A percentile compares a stretch with the other conserved stretches of the same genome.
phyloP scores from a whole-genome alignment of 2,113 vertebrate genomes.

The Elaphurus davidianus region DNA sequence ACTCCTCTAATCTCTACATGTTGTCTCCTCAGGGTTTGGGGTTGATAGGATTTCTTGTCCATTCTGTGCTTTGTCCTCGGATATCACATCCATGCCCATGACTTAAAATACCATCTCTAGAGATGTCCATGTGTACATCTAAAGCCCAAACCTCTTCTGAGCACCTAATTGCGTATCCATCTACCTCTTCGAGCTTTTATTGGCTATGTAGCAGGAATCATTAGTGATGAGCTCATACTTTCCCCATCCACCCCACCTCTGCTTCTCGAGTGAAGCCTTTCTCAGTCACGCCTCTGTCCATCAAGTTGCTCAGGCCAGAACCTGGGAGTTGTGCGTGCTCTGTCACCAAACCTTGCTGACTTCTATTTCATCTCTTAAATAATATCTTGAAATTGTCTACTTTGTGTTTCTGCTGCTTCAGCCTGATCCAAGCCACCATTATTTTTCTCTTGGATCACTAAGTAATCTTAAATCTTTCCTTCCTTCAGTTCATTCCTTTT shows the following conservation, averaged over 20 bases:
- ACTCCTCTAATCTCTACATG: background rate
- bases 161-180: background rate
- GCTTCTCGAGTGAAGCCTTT: background rate
- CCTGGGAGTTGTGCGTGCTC: background rate
- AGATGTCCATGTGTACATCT: background rate
- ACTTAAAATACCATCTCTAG: background rate
- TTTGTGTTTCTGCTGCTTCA: background rate
- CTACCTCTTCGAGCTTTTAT: conserved; percentile 12
- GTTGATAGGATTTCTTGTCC: background rate
- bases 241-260: background rate
- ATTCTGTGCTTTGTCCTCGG: background rate
- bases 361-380: background rate
- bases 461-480: background rate
- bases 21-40: background rate
- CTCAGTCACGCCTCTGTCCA: background rate
- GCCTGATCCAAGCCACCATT: background rate
- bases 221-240: background rate
- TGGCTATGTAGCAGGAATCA: background rate
- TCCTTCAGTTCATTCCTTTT: background rate
- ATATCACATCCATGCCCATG: background rate
- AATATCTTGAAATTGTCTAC: background rate
- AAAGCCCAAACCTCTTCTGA: background rate
- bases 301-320: background rate
- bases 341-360: background rate
- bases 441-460: conserved; percentile 9